These are phyloP conservation scores for Crossaster papposus DNA, from an alignment of 53 echinoderm and acorn worm genomes.

Conservation along the genomic window DNA sequence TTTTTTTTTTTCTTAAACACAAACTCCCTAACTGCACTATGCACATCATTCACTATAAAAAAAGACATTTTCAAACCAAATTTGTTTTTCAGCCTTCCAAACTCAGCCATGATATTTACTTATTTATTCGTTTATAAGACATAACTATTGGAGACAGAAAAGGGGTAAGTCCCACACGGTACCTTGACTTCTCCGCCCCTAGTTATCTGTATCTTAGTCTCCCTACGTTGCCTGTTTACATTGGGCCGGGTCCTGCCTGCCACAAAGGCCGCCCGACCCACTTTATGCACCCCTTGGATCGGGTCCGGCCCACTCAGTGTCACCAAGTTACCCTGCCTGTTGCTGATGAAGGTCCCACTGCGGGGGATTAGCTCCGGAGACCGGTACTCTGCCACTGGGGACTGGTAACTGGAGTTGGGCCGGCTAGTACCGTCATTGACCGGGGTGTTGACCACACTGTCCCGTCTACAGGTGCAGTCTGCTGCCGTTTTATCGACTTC, in stretches of 20 bases:
- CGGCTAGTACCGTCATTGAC: not conserved
- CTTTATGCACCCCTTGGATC: slow-evolving; percentile 58
- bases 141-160: slow-evolving; percentile 47
- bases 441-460: slow-evolving; percentile 69
- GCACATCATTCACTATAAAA: slow-evolving; percentile 11
- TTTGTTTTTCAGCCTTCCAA: not conserved
- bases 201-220: slow-evolving; percentile 46
- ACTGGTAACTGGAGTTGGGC: slow-evolving; percentile 5
- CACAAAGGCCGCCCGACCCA: slow-evolving; percentile 73
- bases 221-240: slow-evolving; percentile 72
- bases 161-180: slow-evolving; percentile 27
- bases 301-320: slow-evolving; percentile 72
- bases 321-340: slow-evolving; percentile 73
- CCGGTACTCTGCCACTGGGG: slow-evolving; percentile 3
- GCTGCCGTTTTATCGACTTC: slow-evolving; percentile 50
- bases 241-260: slow-evolving; percentile 78
- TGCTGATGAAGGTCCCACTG: slow-evolving; percentile 85
- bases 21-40: not conserved
- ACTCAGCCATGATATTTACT: not conserved
- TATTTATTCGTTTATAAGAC: not conserved
- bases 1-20: not conserved
- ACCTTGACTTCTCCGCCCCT: slow-evolving; percentile 44
- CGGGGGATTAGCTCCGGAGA: slow-evolving; percentile 67
- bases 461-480: slow-evolving; percentile 72
- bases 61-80: not conserved